phyloP scores from a whole-genome alignment of 2,113 vertebrate genomes.

The Cardinalis cardinalis region DNA sequence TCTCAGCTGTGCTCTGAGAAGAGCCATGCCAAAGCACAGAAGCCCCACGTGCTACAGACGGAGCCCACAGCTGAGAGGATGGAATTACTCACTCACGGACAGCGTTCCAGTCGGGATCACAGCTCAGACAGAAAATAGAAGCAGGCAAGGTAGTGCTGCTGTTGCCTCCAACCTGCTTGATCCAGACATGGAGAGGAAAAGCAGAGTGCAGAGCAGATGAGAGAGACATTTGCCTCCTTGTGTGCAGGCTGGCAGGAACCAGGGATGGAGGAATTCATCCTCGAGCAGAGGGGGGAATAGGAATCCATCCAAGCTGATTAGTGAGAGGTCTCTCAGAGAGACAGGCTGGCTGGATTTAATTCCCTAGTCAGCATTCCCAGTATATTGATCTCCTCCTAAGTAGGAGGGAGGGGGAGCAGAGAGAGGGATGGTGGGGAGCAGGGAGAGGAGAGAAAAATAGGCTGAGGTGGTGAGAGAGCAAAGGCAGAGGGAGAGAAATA shows the following conservation, averaged over 20 bases:
- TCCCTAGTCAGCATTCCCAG: slow-evolving; percentile 61
- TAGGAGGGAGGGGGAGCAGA: neutral
- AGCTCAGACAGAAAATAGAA: slow-evolving; percentile 39
- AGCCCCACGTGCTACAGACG: slow-evolving; percentile 12
- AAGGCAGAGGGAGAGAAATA: neutral
- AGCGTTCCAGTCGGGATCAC: slow-evolving; percentile 37
- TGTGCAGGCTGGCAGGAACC: slow-evolving; percentile 29
- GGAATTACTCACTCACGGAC: neutral
- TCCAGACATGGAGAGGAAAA: slow-evolving; percentile 33
- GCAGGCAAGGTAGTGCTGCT: slow-evolving; percentile 39
- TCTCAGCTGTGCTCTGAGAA: slow-evolving; percentile 26
- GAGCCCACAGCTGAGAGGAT: slow-evolving; percentile 32
- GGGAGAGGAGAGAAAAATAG: slow-evolving; percentile 8
- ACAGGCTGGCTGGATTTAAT: slow-evolving; percentile 45
- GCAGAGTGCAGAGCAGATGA: slow-evolving; percentile 19
- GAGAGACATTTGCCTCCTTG: slow-evolving; percentile 57
- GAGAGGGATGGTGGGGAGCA: neutral
- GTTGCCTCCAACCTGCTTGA: slow-evolving; percentile 9
- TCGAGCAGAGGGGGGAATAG: neutral
- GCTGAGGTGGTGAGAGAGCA: neutral
- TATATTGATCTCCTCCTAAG: slow-evolving; percentile 53
- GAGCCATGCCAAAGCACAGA: neutral
- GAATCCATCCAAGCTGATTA: slow-evolving; percentile 58
- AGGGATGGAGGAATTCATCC: neutral
- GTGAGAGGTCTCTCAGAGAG: slow-evolving; percentile 51